Conservation (phyloP, 2,797 vertebrate species). For the Pagetopsis macropterus region DNA sequence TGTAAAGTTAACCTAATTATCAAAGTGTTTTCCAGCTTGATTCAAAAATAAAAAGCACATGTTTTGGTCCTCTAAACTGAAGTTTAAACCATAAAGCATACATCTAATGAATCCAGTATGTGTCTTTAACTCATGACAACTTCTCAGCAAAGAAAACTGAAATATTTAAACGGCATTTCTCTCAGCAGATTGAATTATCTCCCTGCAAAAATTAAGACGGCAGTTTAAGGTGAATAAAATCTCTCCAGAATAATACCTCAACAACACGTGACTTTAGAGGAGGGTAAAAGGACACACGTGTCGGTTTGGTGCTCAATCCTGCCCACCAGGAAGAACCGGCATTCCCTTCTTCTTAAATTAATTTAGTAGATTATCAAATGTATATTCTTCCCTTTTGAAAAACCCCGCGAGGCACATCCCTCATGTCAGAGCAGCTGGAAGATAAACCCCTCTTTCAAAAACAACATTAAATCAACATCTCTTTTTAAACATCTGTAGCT, state of each 20-base stretch:
- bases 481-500: constrained; percentile 59
- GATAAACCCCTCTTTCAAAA: constrained; percentile 45
- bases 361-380: constrained; percentile 11
- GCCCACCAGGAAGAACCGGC: constrained; percentile 13
- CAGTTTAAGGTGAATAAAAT: constrained; percentile 50
- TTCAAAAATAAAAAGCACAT: constrained; percentile 28
- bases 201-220: constrained; percentile 11
- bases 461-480: constrained; percentile 65
- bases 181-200: constrained; percentile 30
- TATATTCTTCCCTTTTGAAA: constrained; percentile 41
- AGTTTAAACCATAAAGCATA: constrained; percentile 24
- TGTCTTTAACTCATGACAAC: background rate
- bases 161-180: constrained; percentile 13
- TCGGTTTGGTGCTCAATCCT: constrained; percentile 4
- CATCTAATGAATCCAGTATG: constrained; percentile 13
- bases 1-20: constrained; percentile 6
- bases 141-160: constrained; percentile 13
- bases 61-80: constrained; percentile 62
- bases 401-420: constrained; percentile 58
- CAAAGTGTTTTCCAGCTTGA: constrained; percentile 1
- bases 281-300: background rate
- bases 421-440: constrained; percentile 57
- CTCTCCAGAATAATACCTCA: constrained; percentile 41
- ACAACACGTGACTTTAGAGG: constrained; percentile 9
- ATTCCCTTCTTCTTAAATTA: constrained; percentile 39